phyloP scores from a whole-genome alignment of 2,797 vertebrate genomes.

The Apogon hyalosoma region DNA sequence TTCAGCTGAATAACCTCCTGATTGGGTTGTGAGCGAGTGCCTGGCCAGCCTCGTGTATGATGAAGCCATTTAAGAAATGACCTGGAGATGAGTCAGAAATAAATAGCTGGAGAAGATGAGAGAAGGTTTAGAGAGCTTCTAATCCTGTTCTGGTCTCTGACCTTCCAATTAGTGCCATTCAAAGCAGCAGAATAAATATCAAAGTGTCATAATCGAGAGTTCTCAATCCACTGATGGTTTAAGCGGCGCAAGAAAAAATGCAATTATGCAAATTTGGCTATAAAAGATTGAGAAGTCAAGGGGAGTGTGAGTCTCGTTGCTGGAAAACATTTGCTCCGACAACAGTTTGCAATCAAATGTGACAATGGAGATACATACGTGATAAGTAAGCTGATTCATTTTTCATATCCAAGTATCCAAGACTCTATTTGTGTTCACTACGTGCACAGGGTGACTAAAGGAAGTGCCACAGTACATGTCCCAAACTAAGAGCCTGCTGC shows the following conservation, averaged over 20 bases:
- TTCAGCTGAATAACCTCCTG: slow-evolving; percentile 24
- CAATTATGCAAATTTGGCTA: slow-evolving; percentile 9
- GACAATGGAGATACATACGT: background rate
- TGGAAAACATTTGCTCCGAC: no score
- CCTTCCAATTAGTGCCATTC: slow-evolving; percentile 28
- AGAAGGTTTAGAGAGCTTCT: slow-evolving; percentile 10
- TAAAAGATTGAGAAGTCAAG: no score
- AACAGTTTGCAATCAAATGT: background rate
- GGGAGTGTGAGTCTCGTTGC: no score
- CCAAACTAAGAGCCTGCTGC: slow-evolving; percentile 12
- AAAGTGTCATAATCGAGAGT: background rate
- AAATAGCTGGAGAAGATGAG: slow-evolving; percentile 7
- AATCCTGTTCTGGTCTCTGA: background rate
- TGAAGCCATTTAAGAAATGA: slow-evolving; percentile 28
- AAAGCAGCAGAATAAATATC: slow-evolving; percentile 13
- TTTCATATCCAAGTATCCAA: slow-evolving; percentile 6
- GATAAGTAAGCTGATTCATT: background rate
- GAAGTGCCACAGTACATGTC: slow-evolving; percentile 1
- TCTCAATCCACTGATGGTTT: slow-evolving; percentile 1
- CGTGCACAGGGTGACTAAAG: slow-evolving; percentile 22
- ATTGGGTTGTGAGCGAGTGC: slow-evolving; percentile 25
- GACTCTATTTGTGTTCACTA: slow-evolving; percentile 2
- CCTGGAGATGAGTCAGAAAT: slow-evolving; percentile 22
- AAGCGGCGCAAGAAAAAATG: slow-evolving; percentile 2
- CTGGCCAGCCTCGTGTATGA: background rate